These are phyloP conservation scores for Drosophila demipolita DNA, from an alignment of 2,888 invertebrate genomes.

Conservation along the genomic window DNA sequence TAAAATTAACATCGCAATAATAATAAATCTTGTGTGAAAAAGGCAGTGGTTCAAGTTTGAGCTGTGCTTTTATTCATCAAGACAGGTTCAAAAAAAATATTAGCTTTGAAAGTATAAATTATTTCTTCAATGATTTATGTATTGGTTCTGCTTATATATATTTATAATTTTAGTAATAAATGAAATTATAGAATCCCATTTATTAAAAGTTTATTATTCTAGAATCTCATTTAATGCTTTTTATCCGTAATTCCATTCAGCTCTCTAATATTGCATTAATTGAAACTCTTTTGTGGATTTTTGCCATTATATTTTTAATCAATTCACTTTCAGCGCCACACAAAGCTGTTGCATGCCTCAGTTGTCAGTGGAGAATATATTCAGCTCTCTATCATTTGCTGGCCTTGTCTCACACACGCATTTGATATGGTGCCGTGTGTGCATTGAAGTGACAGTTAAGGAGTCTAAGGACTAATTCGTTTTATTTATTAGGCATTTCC, in stretches of 20 bases:
- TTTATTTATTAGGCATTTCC: conserved; percentile 79
- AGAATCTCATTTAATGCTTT: not conserved
- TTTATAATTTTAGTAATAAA: too few relatives aligned
- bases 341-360: conserved; percentile 34
- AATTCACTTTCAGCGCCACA: not conserved
- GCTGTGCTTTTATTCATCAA: not conserved
- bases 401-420: conserved; percentile 15
- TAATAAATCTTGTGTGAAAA: not conserved
- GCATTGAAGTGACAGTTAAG: conserved; percentile 58
- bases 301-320: not conserved
- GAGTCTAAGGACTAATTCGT: conserved; percentile 64
- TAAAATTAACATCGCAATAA: conserved; percentile 36
- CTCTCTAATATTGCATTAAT: not conserved
- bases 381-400: not conserved
- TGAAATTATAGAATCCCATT: not conserved
- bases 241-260: not conserved
- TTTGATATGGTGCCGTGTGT: conserved; percentile 24
- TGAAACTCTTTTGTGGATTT: not conserved
- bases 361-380: not conserved
- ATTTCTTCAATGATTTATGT: not conserved
- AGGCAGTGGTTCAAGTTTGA: not conserved
- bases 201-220: not conserved
- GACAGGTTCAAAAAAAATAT: not conserved
- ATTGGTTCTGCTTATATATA: not conserved
- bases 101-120: not conserved